Base-by-base conservation (phyloP, 2,888 invertebrate species). In the Sialis lutaria region DNA sequence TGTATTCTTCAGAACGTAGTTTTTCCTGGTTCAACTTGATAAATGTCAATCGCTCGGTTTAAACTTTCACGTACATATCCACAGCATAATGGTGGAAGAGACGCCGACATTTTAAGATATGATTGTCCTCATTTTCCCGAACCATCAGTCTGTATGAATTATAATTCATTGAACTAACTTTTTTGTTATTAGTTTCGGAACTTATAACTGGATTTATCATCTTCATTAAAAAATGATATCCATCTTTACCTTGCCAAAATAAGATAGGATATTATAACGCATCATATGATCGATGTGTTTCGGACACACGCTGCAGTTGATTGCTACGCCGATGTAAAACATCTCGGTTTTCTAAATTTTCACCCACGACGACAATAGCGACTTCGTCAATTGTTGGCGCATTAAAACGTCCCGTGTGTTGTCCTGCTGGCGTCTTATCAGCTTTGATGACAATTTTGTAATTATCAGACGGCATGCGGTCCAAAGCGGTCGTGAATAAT, bases 201-300 rank as follows among this genome's bases (percentile, higher is more conserved):
- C 51, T 49, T 42, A 46, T 52, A 30, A 50, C n/a, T 49, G 51
- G 53, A 53, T 55, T 53, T 49, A 42, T 49, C 52, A 53, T 49
- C 33, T 53, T 54, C 22, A 54, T 51, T 31, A 30, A 40, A 40
- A 56, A 52, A 51, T 54, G 9, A n/a, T 48, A 39, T 31, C 39
- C 45, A 39, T 45, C 45, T 39, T 45, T n/a, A n/a, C 39, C 39
- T 22, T 45, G 45, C 45, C 45, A 45, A 39, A 39, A 45, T 1
- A 45, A 7, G n/a, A 45, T 22, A 13, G 39, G 45, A 51, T 67
- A 67, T 49, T 60, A 56, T 39, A 65, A 50, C 4, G 64, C 58
- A 53, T 65, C 63, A 51, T 61, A 62, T 41, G 53, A 53, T 8
- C 56, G 50, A 44, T 62, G 60, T 39, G 56, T 58, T 53, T 61